These are phyloP conservation scores for Tipula unca DNA, from an alignment of 2,888 invertebrate species.

Conservation along the genomic window DNA sequence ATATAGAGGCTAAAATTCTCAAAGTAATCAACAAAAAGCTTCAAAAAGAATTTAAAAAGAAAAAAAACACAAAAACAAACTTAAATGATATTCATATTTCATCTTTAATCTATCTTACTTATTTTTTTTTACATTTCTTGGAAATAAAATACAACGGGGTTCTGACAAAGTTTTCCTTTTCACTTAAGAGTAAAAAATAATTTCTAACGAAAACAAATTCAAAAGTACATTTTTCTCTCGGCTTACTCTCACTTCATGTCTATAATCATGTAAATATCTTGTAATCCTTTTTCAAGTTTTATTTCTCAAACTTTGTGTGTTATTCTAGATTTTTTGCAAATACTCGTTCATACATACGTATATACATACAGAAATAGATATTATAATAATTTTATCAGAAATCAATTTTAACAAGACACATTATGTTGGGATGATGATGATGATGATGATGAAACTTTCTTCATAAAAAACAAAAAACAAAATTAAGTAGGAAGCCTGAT, in stretches of 20 bases:
- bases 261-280: not conserved
- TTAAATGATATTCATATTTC: not conserved
- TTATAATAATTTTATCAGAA: not conserved
- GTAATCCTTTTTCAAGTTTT: not conserved
- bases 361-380: not conserved
- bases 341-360: not conserved
- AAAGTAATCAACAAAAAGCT: not conserved
- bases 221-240: not conserved
- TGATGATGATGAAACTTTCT: too few relatives aligned
- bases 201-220: not conserved
- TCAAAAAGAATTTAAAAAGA: too few relatives aligned
- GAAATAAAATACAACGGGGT: not conserved
- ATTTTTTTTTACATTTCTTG: not conserved
- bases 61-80: not conserved
- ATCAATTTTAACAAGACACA: not conserved
- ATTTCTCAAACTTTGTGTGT: not conserved
- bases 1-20: too few relatives aligned
- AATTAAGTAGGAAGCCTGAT: not conserved
- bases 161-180: not conserved
- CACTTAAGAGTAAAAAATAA: not conserved
- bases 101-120: not conserved
- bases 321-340: not conserved
- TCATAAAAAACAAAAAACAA: not conserved
- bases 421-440: not conserved
- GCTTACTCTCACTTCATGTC: not conserved